These are phyloP conservation scores for Volucella zonaria DNA, from an alignment of 2,888 invertebrate species.

Conservation along the genomic window DNA sequence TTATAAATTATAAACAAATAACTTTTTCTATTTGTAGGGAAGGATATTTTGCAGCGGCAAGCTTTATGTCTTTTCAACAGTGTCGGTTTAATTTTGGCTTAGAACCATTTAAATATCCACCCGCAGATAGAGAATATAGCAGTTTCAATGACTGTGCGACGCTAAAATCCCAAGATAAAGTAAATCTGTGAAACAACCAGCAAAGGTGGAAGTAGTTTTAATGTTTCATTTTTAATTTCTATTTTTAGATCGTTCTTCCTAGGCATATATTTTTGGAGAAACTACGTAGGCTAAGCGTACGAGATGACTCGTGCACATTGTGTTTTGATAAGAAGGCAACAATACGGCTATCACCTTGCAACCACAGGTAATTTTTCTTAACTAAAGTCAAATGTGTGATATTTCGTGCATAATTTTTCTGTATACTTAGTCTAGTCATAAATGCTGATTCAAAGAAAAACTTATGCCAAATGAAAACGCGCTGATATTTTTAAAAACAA, in stretches of 20 bases:
- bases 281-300: slow-evolving; percentile 88
- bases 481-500: no score
- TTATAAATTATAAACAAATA: not conserved
- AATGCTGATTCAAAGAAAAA: no score
- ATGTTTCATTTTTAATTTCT: slow-evolving; percentile 5
- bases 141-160: slow-evolving; percentile 90
- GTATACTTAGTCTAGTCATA: no score
- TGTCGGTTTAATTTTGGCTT: slow-evolving; percentile 96
- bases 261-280: slow-evolving; percentile 90
- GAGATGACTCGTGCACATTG: slow-evolving; percentile 93
- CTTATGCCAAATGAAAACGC: no score
- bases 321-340: slow-evolving; percentile 92
- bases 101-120: slow-evolving; percentile 90
- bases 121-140: slow-evolving; percentile 86
- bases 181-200: slow-evolving; percentile 74
- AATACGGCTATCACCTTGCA: slow-evolving; percentile 90
- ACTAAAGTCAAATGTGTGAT: no score
- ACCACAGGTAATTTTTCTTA: slow-evolving; percentile 87
- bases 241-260: slow-evolving; percentile 85
- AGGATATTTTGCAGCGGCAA: slow-evolving; percentile 97
- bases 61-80: slow-evolving; percentile 98
- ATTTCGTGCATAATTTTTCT: no score
- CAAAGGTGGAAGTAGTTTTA: slow-evolving; percentile 3
- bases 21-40: slow-evolving; percentile 83
- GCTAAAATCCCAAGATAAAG: slow-evolving; percentile 90